Conservation (phyloP, 2,888 invertebrate species). For the Platycheirus albimanus region DNA sequence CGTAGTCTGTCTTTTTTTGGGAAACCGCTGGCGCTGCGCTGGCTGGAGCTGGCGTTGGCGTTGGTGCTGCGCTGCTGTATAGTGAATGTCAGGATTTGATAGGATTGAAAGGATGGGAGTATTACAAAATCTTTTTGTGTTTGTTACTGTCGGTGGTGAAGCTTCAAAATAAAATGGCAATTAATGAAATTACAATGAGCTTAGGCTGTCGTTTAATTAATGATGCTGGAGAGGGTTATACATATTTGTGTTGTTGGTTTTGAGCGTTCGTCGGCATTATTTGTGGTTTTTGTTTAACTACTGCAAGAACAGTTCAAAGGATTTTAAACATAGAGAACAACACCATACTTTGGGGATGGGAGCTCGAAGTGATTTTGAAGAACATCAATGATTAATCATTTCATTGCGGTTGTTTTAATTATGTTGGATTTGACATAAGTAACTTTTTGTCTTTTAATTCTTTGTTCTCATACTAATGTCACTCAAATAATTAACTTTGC, state of each 20-base stretch:
- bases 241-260: slow-evolving; percentile 19
- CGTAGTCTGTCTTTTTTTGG: slow-evolving; percentile 14
- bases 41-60: too few species aligned
- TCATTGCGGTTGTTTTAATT: slow-evolving; percentile 6
- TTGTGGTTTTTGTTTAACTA: slow-evolving; percentile 51
- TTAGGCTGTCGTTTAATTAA: slow-evolving; percentile 69
- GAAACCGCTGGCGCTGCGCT: neutral
- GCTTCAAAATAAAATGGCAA: slow-evolving; percentile 65
- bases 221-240: slow-evolving; percentile 38
- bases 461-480: too few species aligned
- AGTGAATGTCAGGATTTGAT: too few species aligned
- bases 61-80: too few species aligned
- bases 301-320: slow-evolving; percentile 57
- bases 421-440: neutral
- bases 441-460: too few species aligned
- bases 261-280: too few species aligned
- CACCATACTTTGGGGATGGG: slow-evolving; percentile 3
- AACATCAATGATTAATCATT: slow-evolving; percentile 4
- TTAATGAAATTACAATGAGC: slow-evolving; percentile 71
- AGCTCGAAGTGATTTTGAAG: too few species aligned
- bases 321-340: slow-evolving; percentile 37
- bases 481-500: too few species aligned
- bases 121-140: slow-evolving; percentile 48
- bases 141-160: slow-evolving; percentile 20
- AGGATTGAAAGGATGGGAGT: neutral